A percentile compares a stretch with the other conserved stretches of the same genome.
Evolutionary conservation across 1,140 invertebrate species (phyloP).

Genomic region (Acromyrmex echinatior): DNA sequence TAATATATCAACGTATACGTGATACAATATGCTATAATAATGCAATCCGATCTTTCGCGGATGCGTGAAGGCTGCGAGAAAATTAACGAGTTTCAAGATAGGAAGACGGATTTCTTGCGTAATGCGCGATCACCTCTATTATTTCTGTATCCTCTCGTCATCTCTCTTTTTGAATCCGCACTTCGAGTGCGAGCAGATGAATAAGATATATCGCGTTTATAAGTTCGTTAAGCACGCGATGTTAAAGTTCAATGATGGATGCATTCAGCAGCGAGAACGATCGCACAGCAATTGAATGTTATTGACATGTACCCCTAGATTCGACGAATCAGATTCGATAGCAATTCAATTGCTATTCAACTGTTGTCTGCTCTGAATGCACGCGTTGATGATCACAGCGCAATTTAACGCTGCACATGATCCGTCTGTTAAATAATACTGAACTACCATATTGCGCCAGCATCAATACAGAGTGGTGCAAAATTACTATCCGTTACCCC

Average conservation of each 20-base stretch:
- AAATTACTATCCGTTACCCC: not conserved
- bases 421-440: slow-evolving; percentile 45
- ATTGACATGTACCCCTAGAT: slow-evolving; percentile 42
- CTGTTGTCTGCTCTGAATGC: slow-evolving; percentile 44
- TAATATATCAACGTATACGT: not conserved
- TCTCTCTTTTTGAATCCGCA: not conserved
- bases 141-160: not conserved
- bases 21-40: slow-evolving; percentile 28
- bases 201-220: slow-evolving; percentile 24
- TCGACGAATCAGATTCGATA: slow-evolving; percentile 55
- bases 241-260: slow-evolving; percentile 42
- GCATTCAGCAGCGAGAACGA: slow-evolving; percentile 31
- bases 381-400: slow-evolving; percentile 48
- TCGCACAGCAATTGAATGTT: slow-evolving; percentile 42
- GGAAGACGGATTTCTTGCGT: slow-evolving; percentile 69
- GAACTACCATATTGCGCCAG: not conserved
- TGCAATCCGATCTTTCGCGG: not conserved
- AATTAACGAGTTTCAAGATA: slow-evolving; percentile 66
- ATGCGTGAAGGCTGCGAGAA: slow-evolving; percentile 60
- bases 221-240: slow-evolving; percentile 5
- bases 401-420: slow-evolving; percentile 49
- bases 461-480: not conserved
- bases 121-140: not conserved
- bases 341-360: slow-evolving; percentile 58
- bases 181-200: not conserved